Base-by-base conservation (phyloP, 2,113 vertebrate species). In the Xiphias gladius region DNA sequence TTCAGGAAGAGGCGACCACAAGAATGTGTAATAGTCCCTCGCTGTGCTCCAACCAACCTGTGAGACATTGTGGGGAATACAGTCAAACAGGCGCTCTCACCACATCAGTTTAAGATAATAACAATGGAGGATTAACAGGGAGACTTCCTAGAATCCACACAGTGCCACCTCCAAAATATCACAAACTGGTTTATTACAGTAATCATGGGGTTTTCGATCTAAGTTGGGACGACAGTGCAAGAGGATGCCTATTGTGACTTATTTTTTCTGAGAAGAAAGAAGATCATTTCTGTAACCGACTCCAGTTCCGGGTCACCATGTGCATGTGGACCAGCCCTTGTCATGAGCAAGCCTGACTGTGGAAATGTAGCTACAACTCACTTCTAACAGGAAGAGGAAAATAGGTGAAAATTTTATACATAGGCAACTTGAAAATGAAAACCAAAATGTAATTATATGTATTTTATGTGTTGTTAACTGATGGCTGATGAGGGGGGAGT, bases 21-120 rank as follows among this genome's bases (percentile, higher is more conserved):
- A 94, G 96, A 99, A 99, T 0, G 98, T 99, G 76, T 99, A 99
- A 95, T 99, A 99, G 94, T 99, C 98, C 91, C 98, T 96, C 85
- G 98, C 97, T 50, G 98, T 99, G 94, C 97, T 99, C 98, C 98
- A 99, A 82, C 98, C 98, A 91, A 99, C 98, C 98, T 99, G 92
- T 83, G 90, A 87, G 80, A 91, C 90, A 93, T 87, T 72, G 82
- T 76, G 79, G 70, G 76, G 74, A 86, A 86, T 85, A 41, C 67
- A 63, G 84, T 93, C 58, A 89, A 87, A 22, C 80, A 84, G 68
- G 82, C 58, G 32, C 62, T 82, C 70, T 79, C 73, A 82, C 88
- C 90, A 91, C 91, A 92, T 88, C 88, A 90, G 78, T 84, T 32
- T 55, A 26, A 11, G 71, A 84, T 85, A 89, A 93, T 74, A 87